Base-by-base conservation (phyloP, 1,140 invertebrate species). In the Aphelenchoides fujianensis region DNA sequence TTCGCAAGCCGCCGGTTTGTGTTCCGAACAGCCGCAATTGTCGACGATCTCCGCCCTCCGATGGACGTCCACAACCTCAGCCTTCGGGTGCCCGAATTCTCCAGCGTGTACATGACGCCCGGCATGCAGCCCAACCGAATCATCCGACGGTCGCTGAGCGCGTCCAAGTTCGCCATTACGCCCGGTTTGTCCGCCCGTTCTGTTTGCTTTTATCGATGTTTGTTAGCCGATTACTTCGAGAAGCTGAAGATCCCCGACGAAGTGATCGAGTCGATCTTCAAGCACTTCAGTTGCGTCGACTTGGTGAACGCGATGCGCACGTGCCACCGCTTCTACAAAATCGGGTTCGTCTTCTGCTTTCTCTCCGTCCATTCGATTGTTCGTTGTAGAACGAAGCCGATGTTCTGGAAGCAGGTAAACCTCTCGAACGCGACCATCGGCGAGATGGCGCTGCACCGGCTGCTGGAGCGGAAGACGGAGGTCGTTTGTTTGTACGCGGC, bases 191-290 rank as follows among this genome's bases (percentile, higher is more conserved):
- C 7, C 19, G 5, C 34, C 19, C 5, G 23, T 7, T 59, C 27
- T 7, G 5, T 23, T 23, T 59, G 34, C 5, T 59, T 59, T 59
- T n/a, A n/a, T n/a, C n/a, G n/a, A n/a, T n/a, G n/a, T n/a, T n/a
- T n/a, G n/a, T n/a, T n/a, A n/a, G n/a, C n/a, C 28, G 55, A 59
- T 59, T 59, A 59, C 55, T 59, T 59, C 34, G 55, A 59, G 5
- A 16, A 16, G 55, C 23, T 59, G 5, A 59, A 59, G 34, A 23
- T 59, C 5, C 55, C 55, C 12, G 32, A 66, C 31, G 32, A 35
- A n/a, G 36, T 66, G 16, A 66, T 66, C n/a, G 36, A 31, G 32
- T n/a, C n/a, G 27, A 66, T 66, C n/a, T 66, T 66, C 53, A 48
- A 35, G 1, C 12, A 66, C 36, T 30, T 66, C 0, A 12, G 32